Base-by-base conservation (phyloP, 2,888 invertebrate species). In the Dynastes grantii region DNA sequence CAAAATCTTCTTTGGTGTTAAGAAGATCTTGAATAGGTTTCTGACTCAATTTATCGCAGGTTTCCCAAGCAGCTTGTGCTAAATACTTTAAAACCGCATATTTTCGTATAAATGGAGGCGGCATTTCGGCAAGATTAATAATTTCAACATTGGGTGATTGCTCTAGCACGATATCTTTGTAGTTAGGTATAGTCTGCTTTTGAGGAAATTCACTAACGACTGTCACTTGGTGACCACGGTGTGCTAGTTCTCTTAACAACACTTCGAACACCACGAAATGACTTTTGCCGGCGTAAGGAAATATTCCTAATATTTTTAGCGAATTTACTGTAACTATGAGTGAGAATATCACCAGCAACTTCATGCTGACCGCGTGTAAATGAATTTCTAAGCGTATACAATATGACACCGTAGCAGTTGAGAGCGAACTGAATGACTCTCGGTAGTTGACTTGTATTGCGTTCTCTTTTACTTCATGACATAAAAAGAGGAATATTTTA, bases 281-380 rank as follows among this genome's bases (percentile, higher is more conserved):
- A 79, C 95, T 95, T 83, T 92, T 93, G 2, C 94, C 94, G 9
- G 91, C 89, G 84, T 94, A 93, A 0, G 93, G 92, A 85, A 94
- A 93, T 80, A 94, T 87, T n/a, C 91, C 93, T 37, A 95, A 88
- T 81, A 95, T 92, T 79, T 90, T 91, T 90, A 90, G 65, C 89
- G 75, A 61, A 40, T 2, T 37, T 37, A 49, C 78, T 27, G 29
- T 27, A 11, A 29, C 32, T 16, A 76, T 16, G 63, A 76, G 6
- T 11, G 65, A 6, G 13, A 67, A 61, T 27, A 78, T 11, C 29
- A 78, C 29, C 32, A 76, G 11, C 6, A 78, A 29, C 11, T 40
- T 64, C 68, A 78, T 76, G 32, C n/a, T 16, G 13, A n/a, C 6
- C 53, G 16, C 53, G 45, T 45, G 45, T 45, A 45, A 45, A 45